Evolutionary conservation across 2,888 invertebrate genomes (phyloP).

Genomic region (Lasioglossum morio): DNA sequence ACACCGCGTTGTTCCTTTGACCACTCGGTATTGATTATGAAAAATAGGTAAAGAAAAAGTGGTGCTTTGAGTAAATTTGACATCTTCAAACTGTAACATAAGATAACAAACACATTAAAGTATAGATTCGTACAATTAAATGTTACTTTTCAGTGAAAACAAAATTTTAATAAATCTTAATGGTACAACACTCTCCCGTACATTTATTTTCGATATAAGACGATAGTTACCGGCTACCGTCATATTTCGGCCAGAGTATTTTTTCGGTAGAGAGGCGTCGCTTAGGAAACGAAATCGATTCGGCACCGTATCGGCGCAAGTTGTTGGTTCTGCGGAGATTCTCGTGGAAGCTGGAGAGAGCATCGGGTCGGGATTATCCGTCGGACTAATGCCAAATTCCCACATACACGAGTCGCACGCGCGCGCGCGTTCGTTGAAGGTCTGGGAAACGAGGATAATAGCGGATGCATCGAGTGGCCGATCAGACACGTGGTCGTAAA

Average conservation of each 20-base stretch:
- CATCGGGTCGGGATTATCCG: slow-evolving; percentile 35
- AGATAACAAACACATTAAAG: too few species aligned
- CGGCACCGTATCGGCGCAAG: neutral
- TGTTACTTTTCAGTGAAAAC: too few species aligned
- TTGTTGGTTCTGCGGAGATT: slow-evolving; percentile 25
- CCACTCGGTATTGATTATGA: too few species aligned
- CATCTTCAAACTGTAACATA: too few species aligned
- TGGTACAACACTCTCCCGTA: too few species aligned
- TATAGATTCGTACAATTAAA: too few species aligned
- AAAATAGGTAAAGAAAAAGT: too few species aligned
- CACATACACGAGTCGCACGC: slow-evolving; percentile 4
- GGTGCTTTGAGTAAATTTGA: too few species aligned
- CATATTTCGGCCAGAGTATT: neutral
- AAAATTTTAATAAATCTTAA: too few species aligned
- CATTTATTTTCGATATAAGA: too few species aligned
- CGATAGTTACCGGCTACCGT: too few species aligned
- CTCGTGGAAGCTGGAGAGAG: slow-evolving; percentile 12
- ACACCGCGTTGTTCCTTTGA: too few species aligned
- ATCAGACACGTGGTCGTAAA: slow-evolving; percentile 75
- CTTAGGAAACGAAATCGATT: neutral
- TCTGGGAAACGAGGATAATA: slow-evolving; percentile 64
- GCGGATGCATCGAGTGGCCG: slow-evolving; percentile 69
- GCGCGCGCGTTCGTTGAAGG: neutral
- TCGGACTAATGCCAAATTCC: slow-evolving; percentile 67
- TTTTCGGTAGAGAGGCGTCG: neutral